phyloP scores from a whole-genome alignment of 2,113 vertebrate genomes.

The Calonectris borealis region DNA sequence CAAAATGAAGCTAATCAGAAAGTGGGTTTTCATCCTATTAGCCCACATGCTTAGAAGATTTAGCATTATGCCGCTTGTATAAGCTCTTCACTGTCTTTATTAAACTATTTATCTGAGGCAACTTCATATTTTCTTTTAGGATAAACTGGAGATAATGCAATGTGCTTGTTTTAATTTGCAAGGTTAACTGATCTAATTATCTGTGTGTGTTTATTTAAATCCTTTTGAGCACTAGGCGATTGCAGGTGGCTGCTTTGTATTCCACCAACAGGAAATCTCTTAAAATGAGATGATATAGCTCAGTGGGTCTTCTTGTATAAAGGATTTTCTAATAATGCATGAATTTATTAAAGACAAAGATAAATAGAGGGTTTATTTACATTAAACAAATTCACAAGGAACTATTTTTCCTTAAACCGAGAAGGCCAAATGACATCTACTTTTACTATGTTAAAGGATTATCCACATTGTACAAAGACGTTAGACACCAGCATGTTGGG shows the following conservation, averaged over 20 bases:
- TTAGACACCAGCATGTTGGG: neutral
- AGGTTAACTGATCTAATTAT: constrained; percentile 84
- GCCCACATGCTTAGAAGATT: neutral
- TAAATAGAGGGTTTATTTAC: constrained; percentile 74
- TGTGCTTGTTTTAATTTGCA: constrained; percentile 80
- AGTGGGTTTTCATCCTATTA: neutral
- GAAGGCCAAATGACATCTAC: neutral
- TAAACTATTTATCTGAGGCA: constrained; percentile 71
- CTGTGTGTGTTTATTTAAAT: constrained; percentile 75
- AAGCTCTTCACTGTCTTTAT: constrained; percentile 56
- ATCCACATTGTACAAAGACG: neutral
- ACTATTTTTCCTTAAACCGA: neutral
- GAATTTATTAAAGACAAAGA: constrained; percentile 76
- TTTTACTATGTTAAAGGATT: neutral
- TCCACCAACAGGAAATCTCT: constrained; percentile 76
- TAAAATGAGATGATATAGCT: constrained; percentile 72
- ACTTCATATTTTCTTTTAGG: constrained; percentile 80
- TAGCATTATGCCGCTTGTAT: neutral
- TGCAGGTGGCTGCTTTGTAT: constrained; percentile 79
- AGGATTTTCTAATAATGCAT: constrained; percentile 72
- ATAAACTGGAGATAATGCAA: constrained; percentile 76
- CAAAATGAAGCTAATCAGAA: neutral
- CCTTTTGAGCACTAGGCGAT: constrained; percentile 60
- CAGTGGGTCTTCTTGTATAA: constrained; percentile 68
- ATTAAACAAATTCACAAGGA: constrained; percentile 67